Base-by-base conservation (phyloP, 2,888 invertebrate genomes). In the Metacarcinus magister region DNA sequence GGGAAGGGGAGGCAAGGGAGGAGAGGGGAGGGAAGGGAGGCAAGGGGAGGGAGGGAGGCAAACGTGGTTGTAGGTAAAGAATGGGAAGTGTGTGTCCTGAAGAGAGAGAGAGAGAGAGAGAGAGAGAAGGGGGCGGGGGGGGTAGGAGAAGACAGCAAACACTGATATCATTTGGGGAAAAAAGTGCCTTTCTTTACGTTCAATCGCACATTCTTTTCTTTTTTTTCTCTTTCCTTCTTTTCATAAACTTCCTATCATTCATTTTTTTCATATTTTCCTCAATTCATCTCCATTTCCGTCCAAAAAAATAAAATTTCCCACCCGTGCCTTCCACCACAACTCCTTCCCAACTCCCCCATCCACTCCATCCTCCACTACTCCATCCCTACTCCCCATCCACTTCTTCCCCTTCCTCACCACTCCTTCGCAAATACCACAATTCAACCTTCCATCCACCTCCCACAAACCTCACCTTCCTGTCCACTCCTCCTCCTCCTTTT, bases 91-190 rank as follows among this genome's bases (percentile, higher is more conserved):
- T 67, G 67, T 8, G 48, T 48, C 13, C 48, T 48, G 48, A 13
- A 67, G 67, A 67, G 67, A 67, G 67, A 67, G 67, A 67, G 67
- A 67, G 67, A 67, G 67, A 67, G 67, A 67, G 67, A 67, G 67
- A 67, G 67, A 67, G 67, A 67, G 67, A 67, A 23, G 23, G 67
- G 23, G 67, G 23, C 23, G 23, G 67, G 23, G 67, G 23, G 67
- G 23, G 48, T 8, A 13, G 13, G 48, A 48, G 48, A 48, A n/a
- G n/a, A n/a, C n/a, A n/a, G n/a, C n/a, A n/a, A n/a, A n/a, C n/a
- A n/a, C n/a, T 32, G 13, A 28, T 75, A 2, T 44, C 1, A 0
- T 43, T 43, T 91, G n/a, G 19, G 91, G 91, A 54, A 54, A 54
- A 54, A 7, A 54, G 16, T 54, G 54, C 32, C 39, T 28, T n/a